Evolutionary conservation across 2,888 invertebrate species (phyloP).

Genomic region (Cantharis rufa): DNA sequence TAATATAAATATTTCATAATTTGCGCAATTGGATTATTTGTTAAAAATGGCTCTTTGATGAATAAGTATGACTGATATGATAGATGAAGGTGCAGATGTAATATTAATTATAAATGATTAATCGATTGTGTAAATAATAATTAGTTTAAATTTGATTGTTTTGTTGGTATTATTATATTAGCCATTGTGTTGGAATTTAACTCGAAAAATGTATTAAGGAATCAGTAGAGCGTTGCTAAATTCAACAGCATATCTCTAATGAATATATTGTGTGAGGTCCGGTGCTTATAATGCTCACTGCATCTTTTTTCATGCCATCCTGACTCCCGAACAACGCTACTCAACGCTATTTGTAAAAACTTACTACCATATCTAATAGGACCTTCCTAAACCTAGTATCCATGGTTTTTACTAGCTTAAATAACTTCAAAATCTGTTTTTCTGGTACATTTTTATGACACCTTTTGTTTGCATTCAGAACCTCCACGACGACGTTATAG

Average conservation of each 20-base stretch:
- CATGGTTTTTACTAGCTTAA: slow-evolving; percentile 30
- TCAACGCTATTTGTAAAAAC: slow-evolving; percentile 24
- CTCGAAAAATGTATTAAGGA: slow-evolving; percentile 17
- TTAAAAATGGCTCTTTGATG: background rate
- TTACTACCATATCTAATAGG: slow-evolving; percentile 32
- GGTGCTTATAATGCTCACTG: slow-evolving; percentile 17
- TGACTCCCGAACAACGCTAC: slow-evolving; percentile 16
- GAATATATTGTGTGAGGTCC: slow-evolving; percentile 50
- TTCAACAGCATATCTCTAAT: slow-evolving; percentile 51
- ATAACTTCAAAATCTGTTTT: slow-evolving; percentile 38
- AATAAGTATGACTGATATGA: background rate
- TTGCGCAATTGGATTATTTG: background rate
- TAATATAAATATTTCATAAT: background rate
- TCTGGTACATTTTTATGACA: slow-evolving; percentile 38
- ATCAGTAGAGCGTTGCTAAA: slow-evolving; percentile 50
- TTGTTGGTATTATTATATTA: background rate
- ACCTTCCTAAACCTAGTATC: slow-evolving; percentile 29
- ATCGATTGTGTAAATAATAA: background rate
- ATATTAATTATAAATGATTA: background rate
- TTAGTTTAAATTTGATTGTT: background rate
- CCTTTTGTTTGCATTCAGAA: slow-evolving; percentile 38
- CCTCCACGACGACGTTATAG: slow-evolving; percentile 29
- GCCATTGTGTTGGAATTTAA: slow-evolving; percentile 3
- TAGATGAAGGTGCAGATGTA: background rate
- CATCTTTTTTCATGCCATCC: slow-evolving; percentile 19